phyloP scores from a whole-genome alignment of 2,888 invertebrate genomes.

The Scaptomyza caliginosa region DNA sequence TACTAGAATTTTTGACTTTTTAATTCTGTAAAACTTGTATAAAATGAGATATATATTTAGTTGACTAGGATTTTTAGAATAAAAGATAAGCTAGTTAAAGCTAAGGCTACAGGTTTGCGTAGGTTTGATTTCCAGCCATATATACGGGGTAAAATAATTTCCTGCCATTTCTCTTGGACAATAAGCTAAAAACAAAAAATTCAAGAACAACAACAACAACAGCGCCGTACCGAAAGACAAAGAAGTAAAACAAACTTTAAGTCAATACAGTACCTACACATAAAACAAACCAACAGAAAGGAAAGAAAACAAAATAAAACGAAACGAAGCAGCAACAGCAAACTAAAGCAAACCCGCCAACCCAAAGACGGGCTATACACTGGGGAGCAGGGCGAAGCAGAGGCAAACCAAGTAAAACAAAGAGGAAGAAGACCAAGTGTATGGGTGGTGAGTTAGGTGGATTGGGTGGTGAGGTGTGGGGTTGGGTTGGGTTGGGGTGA shows the following conservation, averaged over 20 bases:
- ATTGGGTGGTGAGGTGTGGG: constrained; percentile 2
- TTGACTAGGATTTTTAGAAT: neutral
- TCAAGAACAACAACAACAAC: constrained; percentile 14
- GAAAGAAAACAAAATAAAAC: constrained; percentile 60
- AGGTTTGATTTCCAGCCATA: constrained; percentile 8
- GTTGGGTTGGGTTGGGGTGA: constrained; percentile 1
- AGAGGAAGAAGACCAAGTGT: constrained; percentile 26
- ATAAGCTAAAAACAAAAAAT: constrained; percentile 55
- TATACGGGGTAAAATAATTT: constrained; percentile 57
- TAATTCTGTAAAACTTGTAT: neutral
- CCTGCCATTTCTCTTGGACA: constrained; percentile 67
- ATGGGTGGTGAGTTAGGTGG: constrained; percentile 5
- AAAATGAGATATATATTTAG: neutral
- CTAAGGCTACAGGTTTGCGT: neutral
- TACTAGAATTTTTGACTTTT: constrained; percentile 13
- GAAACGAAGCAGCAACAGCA: constrained; percentile 59
- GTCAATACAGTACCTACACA: constrained; percentile 71
- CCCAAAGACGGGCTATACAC: constrained; percentile 1
- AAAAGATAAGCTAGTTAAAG: neutral
- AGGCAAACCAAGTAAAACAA: constrained; percentile 29
- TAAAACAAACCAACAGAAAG: constrained; percentile 37
- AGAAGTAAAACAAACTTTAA: constrained; percentile 76
- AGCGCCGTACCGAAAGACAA: constrained; percentile 46
- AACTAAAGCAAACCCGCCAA: constrained; percentile 51
- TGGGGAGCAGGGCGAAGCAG: constrained; percentile 29